These are phyloP conservation scores for Miichthys miiuy DNA, from an alignment of 2,797 vertebrate genomes.

Conservation along the genomic window DNA sequence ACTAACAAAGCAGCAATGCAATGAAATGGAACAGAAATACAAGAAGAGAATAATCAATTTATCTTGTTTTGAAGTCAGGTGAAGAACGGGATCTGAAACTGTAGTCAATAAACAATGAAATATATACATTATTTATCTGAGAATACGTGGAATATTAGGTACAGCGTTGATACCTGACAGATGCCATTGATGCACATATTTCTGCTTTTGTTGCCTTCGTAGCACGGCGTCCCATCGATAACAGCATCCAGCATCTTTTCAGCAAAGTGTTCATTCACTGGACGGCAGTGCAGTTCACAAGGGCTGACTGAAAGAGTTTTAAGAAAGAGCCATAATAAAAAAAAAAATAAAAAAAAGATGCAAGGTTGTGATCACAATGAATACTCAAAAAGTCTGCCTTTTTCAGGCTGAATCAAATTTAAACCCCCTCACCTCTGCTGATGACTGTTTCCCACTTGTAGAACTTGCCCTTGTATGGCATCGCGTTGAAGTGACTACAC, in stretches of 20 bases:
- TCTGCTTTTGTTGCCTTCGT: slow-evolving; percentile 85
- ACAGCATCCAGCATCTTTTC: slow-evolving; percentile 93
- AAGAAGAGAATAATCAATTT: not conserved
- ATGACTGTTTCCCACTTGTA: slow-evolving; percentile 92
- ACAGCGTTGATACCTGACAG: slow-evolving; percentile 89
- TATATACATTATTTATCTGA: not conserved
- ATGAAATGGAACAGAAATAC: not conserved
- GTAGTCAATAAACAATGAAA: not conserved
- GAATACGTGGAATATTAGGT: not conserved
- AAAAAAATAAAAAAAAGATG: not conserved
- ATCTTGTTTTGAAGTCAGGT: not conserved
- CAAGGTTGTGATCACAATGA: not conserved
- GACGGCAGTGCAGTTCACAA: slow-evolving; percentile 96
- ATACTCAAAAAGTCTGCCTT: too few relatives aligned
- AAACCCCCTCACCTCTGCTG: slow-evolving; percentile 85
- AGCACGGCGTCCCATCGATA: slow-evolving; percentile 92
- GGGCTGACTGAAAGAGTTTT: slow-evolving; percentile 85
- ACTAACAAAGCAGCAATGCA: not conserved
- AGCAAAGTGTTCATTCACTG: slow-evolving; percentile 87
- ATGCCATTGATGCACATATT: slow-evolving; percentile 96
- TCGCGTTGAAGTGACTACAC: slow-evolving; percentile 91
- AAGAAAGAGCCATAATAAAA: not conserved
- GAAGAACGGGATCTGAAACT: not conserved
- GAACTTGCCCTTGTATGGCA: slow-evolving; percentile 91
- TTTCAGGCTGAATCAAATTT: not conserved